These are phyloP conservation scores for Panagrolaimus sp. DNA, from an alignment of 1,140 invertebrate species.

Conservation along the genomic window DNA sequence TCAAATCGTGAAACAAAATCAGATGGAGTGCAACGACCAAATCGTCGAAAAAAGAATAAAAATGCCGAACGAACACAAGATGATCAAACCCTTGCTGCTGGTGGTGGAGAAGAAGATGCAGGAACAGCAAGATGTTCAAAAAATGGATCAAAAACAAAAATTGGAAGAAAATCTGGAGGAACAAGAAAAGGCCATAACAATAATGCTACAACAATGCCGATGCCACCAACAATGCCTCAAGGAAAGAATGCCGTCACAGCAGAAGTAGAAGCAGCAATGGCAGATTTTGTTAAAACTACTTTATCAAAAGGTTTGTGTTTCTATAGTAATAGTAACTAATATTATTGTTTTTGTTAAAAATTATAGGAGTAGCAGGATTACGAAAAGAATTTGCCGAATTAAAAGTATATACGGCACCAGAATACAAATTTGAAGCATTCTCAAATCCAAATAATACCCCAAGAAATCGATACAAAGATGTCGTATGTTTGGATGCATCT, in stretches of 20 bases:
- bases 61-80: neutral
- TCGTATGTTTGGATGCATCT: conserved; percentile 30
- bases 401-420: conserved; percentile 20
- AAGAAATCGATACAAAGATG: conserved; percentile 43
- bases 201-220: too few species aligned
- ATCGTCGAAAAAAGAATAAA: neutral
- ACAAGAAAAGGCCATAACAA: conserved; percentile 9
- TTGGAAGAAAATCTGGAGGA: neutral
- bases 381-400: conserved; percentile 27
- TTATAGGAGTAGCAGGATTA: conserved; percentile 22
- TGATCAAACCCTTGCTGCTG: conserved; percentile 9
- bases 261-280: conserved; percentile 9
- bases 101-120: neutral
- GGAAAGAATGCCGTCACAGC: conserved; percentile 13
- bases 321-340: neutral
- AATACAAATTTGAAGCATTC: conserved; percentile 16
- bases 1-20: conserved; percentile 11
- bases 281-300: conserved; percentile 6
- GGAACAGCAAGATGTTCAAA: neutral
- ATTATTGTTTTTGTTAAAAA: neutral
- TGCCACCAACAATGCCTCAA: too few species aligned
- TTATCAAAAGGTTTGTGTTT: neutral
- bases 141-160: neutral
- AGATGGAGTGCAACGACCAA: conserved; percentile 10
- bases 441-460: conserved; percentile 25